Evolutionary conservation across 2,888 invertebrate genomes (phyloP).

Genomic region (Germaria angustata): DNA sequence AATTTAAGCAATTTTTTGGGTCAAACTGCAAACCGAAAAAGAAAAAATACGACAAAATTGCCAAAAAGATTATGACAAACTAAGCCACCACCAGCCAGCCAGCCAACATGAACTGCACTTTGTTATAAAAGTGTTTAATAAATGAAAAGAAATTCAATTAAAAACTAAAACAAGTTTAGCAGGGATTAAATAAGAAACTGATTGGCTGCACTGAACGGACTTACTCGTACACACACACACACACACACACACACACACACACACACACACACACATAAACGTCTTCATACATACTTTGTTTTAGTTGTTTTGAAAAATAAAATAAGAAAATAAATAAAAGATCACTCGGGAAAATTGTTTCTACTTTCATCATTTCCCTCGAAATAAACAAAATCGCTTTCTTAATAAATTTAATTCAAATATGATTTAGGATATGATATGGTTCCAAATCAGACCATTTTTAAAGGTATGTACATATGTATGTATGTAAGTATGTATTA

Average conservation of each 20-base stretch:
- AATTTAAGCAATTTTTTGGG: slow-evolving; percentile 47
- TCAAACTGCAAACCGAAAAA: slow-evolving; percentile 55
- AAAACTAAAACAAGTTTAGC: slow-evolving; percentile 47
- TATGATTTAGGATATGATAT: no score
- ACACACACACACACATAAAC: not conserved
- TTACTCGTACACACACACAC: slow-evolving; percentile 6
- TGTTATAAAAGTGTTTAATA: slow-evolving; percentile 13
- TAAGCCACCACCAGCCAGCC: not conserved
- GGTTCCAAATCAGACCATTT: not conserved
- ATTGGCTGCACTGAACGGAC: not conserved
- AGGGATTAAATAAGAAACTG: slow-evolving; percentile 30
- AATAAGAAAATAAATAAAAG: not conserved
- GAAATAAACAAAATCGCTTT: no score
- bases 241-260: no score
- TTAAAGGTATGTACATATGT: not conserved
- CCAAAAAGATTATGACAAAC: slow-evolving; percentile 53
- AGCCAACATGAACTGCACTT: not conserved
- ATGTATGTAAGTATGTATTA: not conserved
- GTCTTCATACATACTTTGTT: no score
- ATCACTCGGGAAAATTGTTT: no score
- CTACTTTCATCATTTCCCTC: no score
- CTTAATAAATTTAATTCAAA: no score
- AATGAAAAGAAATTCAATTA: slow-evolving; percentile 22
- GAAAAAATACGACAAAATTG: no score
- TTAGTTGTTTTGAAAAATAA: no score